Base-by-base conservation (phyloP, 1,140 invertebrate species). In the Camponotus floridanus region DNA sequence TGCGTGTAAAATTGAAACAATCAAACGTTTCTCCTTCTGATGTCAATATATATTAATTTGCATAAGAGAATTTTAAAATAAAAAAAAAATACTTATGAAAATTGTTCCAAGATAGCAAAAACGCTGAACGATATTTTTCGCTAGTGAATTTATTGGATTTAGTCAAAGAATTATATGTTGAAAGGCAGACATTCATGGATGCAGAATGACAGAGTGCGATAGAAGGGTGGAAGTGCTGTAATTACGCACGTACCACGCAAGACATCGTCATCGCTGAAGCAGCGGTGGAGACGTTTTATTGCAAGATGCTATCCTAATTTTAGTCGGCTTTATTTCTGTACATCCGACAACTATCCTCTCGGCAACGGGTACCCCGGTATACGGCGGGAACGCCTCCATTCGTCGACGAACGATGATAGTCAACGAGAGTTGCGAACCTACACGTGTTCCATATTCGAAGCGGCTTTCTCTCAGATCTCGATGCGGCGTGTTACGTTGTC, bases 401-500 rank as follows among this genome's bases (percentile, higher is more conserved):
- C 74, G 65, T 64, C 85, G 70, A 83, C 76, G 85, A 70, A 76
- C 76, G 88, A 89, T 67, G 81, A 86, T 88, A 51, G 48, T 79
- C 83, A 59, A 85, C 85, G 71, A 70, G 67, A 90, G 86, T 92
- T 76, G 92, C 92, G 89, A 93, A 93, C 91, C 90, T 91, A 92
- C 92, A 93, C 92, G 92, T 93, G 93, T 94, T 92, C 88, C 92
- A 90, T 91, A 91, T 91, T 91, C 89, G 89, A 79, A 88, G 90
- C 90, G 92, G 87, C 51, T 91, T 91, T 92, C 87, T 89, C 90
- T 94, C 85, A 94, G 93, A 94, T 94, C 92, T 93, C 88, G 88
- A 90, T 92, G 89, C 92, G 91, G 92, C 87, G 92, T 92, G 93
- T 92, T 93, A 93, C 93, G 93, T 93, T 94, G 93, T 94, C 93